Conservation (phyloP, 2,888 invertebrate genomes). For the Embidobia sp. region DNA sequence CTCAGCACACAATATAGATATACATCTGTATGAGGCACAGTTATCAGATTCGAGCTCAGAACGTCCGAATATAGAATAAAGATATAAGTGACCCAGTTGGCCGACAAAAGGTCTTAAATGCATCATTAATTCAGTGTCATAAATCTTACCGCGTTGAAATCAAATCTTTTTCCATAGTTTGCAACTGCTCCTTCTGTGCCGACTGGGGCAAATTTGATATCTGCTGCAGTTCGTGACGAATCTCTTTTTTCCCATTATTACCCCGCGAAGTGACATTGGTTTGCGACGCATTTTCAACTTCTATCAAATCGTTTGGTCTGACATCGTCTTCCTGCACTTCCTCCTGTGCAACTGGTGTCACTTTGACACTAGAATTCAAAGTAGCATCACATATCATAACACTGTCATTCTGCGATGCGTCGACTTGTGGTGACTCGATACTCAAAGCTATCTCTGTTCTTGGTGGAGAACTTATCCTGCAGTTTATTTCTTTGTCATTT, state of each 20-base stretch:
- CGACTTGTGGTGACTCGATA: too few relatives aligned
- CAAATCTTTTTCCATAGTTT: slow-evolving; percentile 31
- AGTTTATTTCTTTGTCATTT: background rate
- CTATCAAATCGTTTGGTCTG: background rate
- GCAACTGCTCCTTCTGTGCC: slow-evolving; percentile 28
- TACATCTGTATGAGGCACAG: too few relatives aligned
- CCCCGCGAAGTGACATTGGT: background rate
- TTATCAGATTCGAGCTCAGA: too few relatives aligned
- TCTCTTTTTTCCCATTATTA: slow-evolving; percentile 20
- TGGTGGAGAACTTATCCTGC: background rate
- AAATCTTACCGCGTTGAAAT: slow-evolving; percentile 27
- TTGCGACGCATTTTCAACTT: background rate
- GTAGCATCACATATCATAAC: slow-evolving; percentile 17
- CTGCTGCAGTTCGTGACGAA: slow-evolving; percentile 21
- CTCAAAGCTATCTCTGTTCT: background rate
- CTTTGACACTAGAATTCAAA: background rate
- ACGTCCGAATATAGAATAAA: too few relatives aligned
- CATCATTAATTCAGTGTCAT: background rate
- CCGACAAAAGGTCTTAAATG: too few relatives aligned
- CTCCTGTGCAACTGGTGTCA: background rate
- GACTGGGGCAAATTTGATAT: slow-evolving; percentile 16
- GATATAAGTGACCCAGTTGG: too few relatives aligned
- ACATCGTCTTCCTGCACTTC: background rate
- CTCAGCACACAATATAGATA: too few relatives aligned
- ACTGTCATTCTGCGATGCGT: slow-evolving; percentile 6